Percentiles rank a stretch among this genome's conserved stretches.
Conservation (phyloP, 2,888 invertebrate species). For the Spisula solida region DNA sequence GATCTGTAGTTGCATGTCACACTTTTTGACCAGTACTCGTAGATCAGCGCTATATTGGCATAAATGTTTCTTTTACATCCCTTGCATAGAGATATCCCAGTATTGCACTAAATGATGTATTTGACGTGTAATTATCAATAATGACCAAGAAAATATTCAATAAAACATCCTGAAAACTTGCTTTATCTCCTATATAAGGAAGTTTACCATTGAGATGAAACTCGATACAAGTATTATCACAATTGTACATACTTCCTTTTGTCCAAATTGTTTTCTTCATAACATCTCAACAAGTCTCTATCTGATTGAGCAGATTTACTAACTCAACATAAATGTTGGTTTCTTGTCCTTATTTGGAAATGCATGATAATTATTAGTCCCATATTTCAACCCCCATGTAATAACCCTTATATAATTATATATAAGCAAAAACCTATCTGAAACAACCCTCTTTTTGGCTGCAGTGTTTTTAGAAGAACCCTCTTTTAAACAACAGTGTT, state of each 20-base stretch:
- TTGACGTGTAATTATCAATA: not conserved
- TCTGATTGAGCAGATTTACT: not conserved
- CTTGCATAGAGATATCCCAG: too few species aligned
- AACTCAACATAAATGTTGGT: not conserved
- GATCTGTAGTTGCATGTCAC: too few species aligned
- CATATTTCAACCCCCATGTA: too few species aligned
- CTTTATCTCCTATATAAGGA: conserved; percentile 34
- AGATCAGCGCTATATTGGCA: too few species aligned
- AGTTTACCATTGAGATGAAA: conserved; percentile 29
- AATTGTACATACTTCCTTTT: conserved; percentile 41
- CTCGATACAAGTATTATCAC: conserved; percentile 43
- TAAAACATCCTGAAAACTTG: not conserved
- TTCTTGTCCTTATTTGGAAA: not conserved
- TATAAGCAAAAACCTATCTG: too few species aligned
- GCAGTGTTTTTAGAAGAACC: too few species aligned
- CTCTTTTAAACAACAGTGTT: too few species aligned
- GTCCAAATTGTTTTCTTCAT: not conserved
- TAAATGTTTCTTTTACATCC: too few species aligned
- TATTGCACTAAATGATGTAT: too few species aligned
- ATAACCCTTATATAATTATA: too few species aligned
- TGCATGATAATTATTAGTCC: not conserved
- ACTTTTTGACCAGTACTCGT: too few species aligned
- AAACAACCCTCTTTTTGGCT: too few species aligned
- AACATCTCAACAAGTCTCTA: not conserved
- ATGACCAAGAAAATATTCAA: conserved; percentile 6